A percentile compares a stretch with the other conserved stretches of the same genome.
These are phyloP conservation scores for Prinia subflava DNA, from an alignment of 2,113 vertebrate genomes.

Conservation along the genomic window DNA sequence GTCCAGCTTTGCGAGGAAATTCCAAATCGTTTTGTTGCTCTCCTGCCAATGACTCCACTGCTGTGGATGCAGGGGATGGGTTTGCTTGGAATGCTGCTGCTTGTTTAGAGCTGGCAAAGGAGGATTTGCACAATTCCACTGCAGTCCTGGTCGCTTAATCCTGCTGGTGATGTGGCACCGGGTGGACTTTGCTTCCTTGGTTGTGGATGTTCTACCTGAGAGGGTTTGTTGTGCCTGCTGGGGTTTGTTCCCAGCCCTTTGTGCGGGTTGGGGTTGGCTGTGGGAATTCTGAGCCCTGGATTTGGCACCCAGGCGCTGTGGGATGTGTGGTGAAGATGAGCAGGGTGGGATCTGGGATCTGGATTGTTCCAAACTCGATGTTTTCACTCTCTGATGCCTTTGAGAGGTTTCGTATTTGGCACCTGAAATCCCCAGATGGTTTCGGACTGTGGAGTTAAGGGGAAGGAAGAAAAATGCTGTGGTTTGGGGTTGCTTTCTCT, in stretches of 20 bases:
- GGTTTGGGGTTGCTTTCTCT: neutral
- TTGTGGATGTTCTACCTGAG: neutral
- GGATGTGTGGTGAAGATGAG: neutral
- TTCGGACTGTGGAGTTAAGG: neutral
- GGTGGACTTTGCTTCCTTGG: neutral
- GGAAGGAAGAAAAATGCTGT: neutral
- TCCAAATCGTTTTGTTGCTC: neutral
- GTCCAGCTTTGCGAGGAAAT: neutral
- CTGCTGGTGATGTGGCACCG: neutral
- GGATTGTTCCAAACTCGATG: neutral
- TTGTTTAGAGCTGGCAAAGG: neutral
- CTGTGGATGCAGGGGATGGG: neutral
- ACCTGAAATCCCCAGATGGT: neutral
- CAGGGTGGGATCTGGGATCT: neutral
- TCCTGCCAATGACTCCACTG: neutral
- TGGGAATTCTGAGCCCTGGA: neutral
- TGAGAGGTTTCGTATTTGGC: neutral
- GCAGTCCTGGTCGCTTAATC: neutral
- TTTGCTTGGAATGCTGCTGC: neutral
- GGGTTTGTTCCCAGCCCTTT: rapidly evolving
- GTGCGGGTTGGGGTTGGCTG: neutral
- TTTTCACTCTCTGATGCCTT: neutral
- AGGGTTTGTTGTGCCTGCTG: neutral
- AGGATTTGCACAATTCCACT: neutral
- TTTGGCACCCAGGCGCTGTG: neutral